Conservation (phyloP, 2,888 invertebrate genomes). For the Acrocyrtus sp. region DNA sequence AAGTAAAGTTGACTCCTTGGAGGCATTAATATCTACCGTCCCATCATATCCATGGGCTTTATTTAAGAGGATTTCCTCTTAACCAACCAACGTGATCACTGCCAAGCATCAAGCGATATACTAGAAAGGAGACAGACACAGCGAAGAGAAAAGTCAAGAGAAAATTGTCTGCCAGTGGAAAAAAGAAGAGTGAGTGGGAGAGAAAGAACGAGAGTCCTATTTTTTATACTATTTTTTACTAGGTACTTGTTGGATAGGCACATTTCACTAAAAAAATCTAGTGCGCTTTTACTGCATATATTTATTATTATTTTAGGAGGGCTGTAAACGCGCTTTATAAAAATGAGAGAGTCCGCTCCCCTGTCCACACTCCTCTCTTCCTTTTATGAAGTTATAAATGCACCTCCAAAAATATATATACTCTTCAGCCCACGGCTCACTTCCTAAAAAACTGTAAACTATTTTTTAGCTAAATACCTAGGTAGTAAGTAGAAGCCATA, state of each 20-base stretch:
- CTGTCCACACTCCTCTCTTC: too few species aligned
- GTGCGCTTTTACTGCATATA: background rate
- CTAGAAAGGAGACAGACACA: background rate
- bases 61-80: constrained; percentile 43
- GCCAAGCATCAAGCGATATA: background rate
- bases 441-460: too few species aligned
- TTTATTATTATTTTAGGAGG: background rate
- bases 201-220: constrained; percentile 4
- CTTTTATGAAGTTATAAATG: too few species aligned
- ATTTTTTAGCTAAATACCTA: too few species aligned
- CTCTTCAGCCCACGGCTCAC: too few species aligned
- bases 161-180: background rate
- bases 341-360: too few species aligned
- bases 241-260: constrained; percentile 19
- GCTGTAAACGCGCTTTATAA: too few species aligned
- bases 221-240: constrained; percentile 19
- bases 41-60: constrained; percentile 28
- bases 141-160: background rate
- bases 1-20: constrained; percentile 26
- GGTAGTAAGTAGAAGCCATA: too few species aligned
- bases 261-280: background rate
- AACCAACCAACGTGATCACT: constrained; percentile 27
- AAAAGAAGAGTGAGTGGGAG: constrained; percentile 17
- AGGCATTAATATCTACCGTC: constrained; percentile 27
- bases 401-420: too few species aligned